Conservation (phyloP, 2,888 invertebrate species). For the Nomada ferruginata region DNA sequence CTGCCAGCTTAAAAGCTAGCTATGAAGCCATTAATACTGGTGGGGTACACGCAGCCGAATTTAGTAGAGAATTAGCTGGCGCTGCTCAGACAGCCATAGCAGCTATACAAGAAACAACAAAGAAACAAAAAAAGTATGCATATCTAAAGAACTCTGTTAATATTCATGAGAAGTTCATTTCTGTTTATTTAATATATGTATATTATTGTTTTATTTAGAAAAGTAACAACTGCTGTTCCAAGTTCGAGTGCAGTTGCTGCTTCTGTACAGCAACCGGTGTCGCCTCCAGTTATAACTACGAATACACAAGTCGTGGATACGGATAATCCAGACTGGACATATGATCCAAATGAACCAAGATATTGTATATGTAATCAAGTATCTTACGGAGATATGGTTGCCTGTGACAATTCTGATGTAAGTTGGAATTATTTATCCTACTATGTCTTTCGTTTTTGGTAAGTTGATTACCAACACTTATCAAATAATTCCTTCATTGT, state of each 20-base stretch:
- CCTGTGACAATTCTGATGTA: slow-evolving; percentile 98
- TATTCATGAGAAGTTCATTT: not conserved
- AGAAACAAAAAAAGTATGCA: slow-evolving; percentile 87
- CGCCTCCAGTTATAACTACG: slow-evolving; percentile 83
- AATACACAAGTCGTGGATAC: slow-evolving; percentile 86
- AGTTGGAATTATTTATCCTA: slow-evolving; percentile 82
- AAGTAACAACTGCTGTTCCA: slow-evolving; percentile 80
- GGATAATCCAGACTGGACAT: slow-evolving; percentile 93
- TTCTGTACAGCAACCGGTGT: slow-evolving; percentile 82
- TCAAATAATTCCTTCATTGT: slow-evolving; percentile 49
- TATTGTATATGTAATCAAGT: slow-evolving; percentile 99
- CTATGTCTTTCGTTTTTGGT: not conserved
- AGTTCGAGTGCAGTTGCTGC: slow-evolving; percentile 80
- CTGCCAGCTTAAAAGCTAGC: slow-evolving; percentile 97
- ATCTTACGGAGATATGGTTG: slow-evolving; percentile 99
- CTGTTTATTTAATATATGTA: not conserved
- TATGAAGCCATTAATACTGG: slow-evolving; percentile 94
- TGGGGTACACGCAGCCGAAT: slow-evolving; percentile 88
- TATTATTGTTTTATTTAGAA: slow-evolving; percentile 71
- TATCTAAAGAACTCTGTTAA: not conserved
- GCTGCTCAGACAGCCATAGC: slow-evolving; percentile 90
- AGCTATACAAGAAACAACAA: slow-evolving; percentile 88
- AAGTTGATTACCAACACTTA: not conserved
- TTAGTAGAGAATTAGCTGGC: slow-evolving; percentile 89
- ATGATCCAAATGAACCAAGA: slow-evolving; percentile 97